Base-by-base conservation (phyloP, 2,113 vertebrate species). In the Carassius auratus region DNA sequence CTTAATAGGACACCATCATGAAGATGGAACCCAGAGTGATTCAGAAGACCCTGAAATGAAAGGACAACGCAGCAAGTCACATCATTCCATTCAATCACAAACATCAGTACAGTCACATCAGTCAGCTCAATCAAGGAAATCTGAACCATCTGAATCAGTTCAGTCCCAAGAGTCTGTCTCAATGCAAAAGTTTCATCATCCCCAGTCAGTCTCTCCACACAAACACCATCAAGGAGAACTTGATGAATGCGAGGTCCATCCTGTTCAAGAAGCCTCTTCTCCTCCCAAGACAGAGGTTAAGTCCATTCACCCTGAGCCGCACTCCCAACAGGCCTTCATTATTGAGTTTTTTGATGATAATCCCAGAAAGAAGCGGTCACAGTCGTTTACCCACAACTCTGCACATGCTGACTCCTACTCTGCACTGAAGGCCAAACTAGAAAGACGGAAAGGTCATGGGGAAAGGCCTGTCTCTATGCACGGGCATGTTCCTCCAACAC, bases 261-360 rank as follows among this genome's bases (percentile, higher is more conserved):
- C 91, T 69, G 15, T 93, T 45, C n/a, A 91, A 0, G 86, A 93
- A 0, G 92, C 93, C 81, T 93, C 93, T 77, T 87, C 88, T 5
- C 92, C 91, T 33, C 90, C 95, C 48, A 94, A 95, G 88, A 88
- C 93, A 23, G 95, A 95, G 87, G 90, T 95, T 88, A 93, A 89
- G 42, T 91, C 94, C 0, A 95, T 95, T 10, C 95, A 95, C 90
- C 95, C 62, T 33, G 90, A 90, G 64, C 92, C 90, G 61, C 89
- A 91, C 21, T 81, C 87, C 88, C 94, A 98, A 90, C 98, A 98
- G 91, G 97, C 98, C 76, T 99, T 99, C 0, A 95, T 99, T 91
- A 99, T 99, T 0, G 97, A 99, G 94, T 99, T 99, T 92, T 98
- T 99, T 0, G 98, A 99, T 0, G 97, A 99, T 90, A 96, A 96